These are phyloP conservation scores for Rhinophrynus dorsalis DNA, from an alignment of 2,797 vertebrate genomes.

Conservation along the genomic window DNA sequence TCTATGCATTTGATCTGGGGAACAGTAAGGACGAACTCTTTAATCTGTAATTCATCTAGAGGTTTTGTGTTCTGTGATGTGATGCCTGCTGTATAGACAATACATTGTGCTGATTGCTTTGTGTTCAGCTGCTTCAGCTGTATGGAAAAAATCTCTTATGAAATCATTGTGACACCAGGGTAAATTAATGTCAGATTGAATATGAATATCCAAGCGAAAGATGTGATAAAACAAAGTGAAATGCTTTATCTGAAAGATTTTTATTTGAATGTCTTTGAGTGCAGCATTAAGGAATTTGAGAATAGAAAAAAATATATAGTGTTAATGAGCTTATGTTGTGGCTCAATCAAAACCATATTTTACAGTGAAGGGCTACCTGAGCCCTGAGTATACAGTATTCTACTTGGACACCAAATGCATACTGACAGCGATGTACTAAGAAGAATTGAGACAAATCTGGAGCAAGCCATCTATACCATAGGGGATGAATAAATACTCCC, in stretches of 20 bases:
- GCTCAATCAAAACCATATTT: background rate
- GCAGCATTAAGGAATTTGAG: background rate
- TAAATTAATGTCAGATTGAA: constrained; percentile 50
- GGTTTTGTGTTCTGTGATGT: constrained; percentile 28
- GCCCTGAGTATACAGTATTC: no score
- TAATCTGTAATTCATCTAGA: constrained; percentile 35
- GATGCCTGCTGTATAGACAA: constrained; percentile 33
- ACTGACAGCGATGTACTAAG: no score
- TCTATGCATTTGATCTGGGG: constrained; percentile 53
- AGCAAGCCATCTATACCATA: no score
- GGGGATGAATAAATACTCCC: no score
- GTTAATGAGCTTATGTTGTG: constrained; percentile 5
- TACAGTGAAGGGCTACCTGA: no score
- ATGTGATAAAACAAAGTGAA: constrained; percentile 44
- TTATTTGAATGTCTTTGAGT: constrained; percentile 27
- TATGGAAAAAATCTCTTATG: constrained; percentile 40
- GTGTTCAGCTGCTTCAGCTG: constrained; percentile 43
- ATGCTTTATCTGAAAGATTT: constrained; percentile 34
- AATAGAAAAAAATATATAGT: background rate
- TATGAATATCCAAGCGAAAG: constrained; percentile 44
- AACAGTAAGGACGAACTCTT: constrained; percentile 50
- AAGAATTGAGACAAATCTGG: no score
- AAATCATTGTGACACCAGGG: constrained; percentile 50
- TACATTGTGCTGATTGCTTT: constrained; percentile 44
- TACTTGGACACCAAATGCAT: no score